Percentiles rank a stretch among this genome's conserved stretches.
These are phyloP conservation scores for Phaenicophaeus curvirostris DNA, from an alignment of 2,797 vertebrate species.

Conservation along the genomic window DNA sequence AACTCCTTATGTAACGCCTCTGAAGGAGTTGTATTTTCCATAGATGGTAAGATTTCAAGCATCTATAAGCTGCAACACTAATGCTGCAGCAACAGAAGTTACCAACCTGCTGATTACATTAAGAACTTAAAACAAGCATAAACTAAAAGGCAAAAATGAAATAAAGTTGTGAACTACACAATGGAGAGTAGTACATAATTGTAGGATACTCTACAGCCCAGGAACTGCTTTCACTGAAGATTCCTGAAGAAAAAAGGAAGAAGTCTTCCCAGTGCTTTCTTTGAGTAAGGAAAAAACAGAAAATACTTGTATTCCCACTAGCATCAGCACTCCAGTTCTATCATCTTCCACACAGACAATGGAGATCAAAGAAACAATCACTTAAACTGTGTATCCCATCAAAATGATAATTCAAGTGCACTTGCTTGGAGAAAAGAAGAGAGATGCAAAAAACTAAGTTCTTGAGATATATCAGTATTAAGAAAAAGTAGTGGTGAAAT, in stretches of 20 bases:
- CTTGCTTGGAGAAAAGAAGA: neutral
- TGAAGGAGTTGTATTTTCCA: neutral
- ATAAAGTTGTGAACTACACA: neutral
- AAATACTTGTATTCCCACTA: neutral
- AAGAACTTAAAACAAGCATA: neutral
- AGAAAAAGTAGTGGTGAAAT: neutral
- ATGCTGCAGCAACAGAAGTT: neutral
- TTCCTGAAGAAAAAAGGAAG: neutral
- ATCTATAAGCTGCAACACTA: neutral
- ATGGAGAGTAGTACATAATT: neutral
- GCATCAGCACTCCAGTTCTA: neutral
- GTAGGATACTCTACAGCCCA: neutral
- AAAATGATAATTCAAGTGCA: neutral
- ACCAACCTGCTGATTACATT: neutral
- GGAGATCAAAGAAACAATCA: neutral
- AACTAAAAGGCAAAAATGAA: neutral
- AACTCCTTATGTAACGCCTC: neutral
- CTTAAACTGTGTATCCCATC: neutral
- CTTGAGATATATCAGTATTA: neutral
- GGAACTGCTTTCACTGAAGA: neutral
- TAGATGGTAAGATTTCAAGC: neutral
- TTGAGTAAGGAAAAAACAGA: neutral
- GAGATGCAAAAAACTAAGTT: neutral
- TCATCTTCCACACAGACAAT: neutral
- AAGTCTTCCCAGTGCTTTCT: neutral